Evolutionary conservation across 2,797 vertebrate species (phyloP).

Genomic region (Simalia tracyae): DNA sequence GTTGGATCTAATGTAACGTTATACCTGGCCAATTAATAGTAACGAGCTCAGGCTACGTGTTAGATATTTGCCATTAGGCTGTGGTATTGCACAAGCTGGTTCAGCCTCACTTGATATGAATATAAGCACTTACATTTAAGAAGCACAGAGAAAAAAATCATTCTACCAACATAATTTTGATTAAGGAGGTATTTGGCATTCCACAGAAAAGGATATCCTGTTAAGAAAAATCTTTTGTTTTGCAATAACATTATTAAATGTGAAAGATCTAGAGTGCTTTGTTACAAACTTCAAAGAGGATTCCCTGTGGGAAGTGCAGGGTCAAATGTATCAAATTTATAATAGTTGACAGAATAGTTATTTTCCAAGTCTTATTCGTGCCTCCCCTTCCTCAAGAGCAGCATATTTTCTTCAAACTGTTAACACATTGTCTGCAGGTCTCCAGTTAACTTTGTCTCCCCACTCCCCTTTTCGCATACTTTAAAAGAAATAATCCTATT

Average conservation of each 20-base stretch:
- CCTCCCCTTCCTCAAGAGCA: background rate
- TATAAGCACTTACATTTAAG: background rate
- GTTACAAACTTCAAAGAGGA: conserved; percentile 13
- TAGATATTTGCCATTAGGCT: background rate
- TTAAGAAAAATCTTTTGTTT: background rate
- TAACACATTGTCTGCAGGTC: background rate
- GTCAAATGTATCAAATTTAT: conserved; percentile 3
- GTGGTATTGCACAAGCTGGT: background rate
- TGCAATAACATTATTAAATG: background rate
- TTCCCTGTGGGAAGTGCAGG: background rate
- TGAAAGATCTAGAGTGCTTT: background rate
- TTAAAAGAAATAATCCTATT: background rate
- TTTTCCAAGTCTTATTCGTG: background rate
- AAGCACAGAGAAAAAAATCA: background rate
- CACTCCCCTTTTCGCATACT: background rate
- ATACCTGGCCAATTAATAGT: background rate
- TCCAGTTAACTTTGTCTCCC: background rate
- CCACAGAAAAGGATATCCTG: background rate
- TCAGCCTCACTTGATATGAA: background rate
- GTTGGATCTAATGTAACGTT: background rate
- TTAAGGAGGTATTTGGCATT: background rate
- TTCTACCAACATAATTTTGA: background rate
- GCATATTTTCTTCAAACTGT: background rate
- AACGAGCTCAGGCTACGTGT: background rate
- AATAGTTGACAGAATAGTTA: conserved; percentile 2